A percentile compares a stretch with the other conserved stretches of the same genome.
These are phyloP conservation scores for Imbricaverruca yamaguchii DNA, from an alignment of 2,888 invertebrate species.

Conservation along the genomic window DNA sequence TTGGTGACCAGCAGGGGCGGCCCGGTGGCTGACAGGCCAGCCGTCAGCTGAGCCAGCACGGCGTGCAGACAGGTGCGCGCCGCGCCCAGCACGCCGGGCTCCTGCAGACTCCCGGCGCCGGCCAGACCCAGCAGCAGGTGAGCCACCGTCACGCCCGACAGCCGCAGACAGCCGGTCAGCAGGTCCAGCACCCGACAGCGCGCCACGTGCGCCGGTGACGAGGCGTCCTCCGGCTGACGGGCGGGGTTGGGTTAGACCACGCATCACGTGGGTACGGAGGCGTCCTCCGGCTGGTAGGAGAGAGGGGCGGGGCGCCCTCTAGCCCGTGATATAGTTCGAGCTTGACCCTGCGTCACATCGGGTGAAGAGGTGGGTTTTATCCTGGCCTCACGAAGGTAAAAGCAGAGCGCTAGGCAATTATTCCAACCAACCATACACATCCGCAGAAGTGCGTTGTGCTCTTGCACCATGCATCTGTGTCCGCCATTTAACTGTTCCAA, in stretches of 20 bases:
- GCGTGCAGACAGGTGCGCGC: slow-evolving; percentile 46
- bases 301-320: too few relatives aligned
- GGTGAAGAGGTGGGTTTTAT: too few relatives aligned
- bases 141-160: slow-evolving; percentile 74
- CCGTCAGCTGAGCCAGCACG: slow-evolving; percentile 39
- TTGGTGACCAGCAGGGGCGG: slow-evolving; percentile 31
- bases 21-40: slow-evolving; percentile 25
- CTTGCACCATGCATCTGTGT: too few relatives aligned
- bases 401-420: too few relatives aligned
- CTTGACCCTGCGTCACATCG: too few relatives aligned
- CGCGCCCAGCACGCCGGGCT: slow-evolving; percentile 34
- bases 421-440: too few relatives aligned
- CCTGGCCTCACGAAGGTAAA: too few relatives aligned
- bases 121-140: slow-evolving; percentile 78
- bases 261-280: slow-evolving; percentile 29
- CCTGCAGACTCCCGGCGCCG: slow-evolving; percentile 29
- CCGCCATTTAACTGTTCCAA: too few relatives aligned
- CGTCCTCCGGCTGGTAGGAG: slow-evolving; percentile 24
- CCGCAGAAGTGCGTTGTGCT: too few relatives aligned
- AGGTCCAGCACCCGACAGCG: slow-evolving; percentile 53
- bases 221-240: not conserved
- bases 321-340: too few relatives aligned
- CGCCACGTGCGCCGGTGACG: not conserved
- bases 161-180: slow-evolving; percentile 65
- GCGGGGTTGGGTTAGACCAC: not conserved